Evolutionary conservation across 2,888 invertebrate species (phyloP), one percentile per base, ranked within the genome.

Genomic region (Eumacrocentrus americanus): DNA sequence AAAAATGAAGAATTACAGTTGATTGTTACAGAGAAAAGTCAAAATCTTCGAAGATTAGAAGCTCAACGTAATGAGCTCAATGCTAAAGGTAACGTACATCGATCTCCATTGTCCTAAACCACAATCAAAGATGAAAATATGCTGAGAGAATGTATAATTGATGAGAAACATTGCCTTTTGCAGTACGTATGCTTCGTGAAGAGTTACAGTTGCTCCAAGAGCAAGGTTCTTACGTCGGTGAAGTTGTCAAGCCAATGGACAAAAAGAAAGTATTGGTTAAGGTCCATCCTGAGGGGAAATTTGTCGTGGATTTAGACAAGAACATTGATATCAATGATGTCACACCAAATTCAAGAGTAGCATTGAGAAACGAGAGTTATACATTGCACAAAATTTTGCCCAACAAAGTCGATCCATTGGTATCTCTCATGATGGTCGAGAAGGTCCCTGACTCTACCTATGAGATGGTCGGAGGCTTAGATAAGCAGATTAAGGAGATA

Each of bases 381-480:
- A 97, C 97, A 0, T 85, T 99, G 38, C 99, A 99, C 81, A 99
- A 99, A 84, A 97, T 99, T 70, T 84, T 99, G 20, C 99, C 99
- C 0, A 99, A 98, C 82, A 99, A 99, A 85, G 97, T 99, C 1
- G 99, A 99, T 84, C 99, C 99, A 0, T 84, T 99, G 60, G 99
- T 99, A 0, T 98, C 98, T 0, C 88, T 99, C 63, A 99, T 99
- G 99, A 99, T 99, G 99, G 99, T 99, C 0, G 99, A 99, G 81
- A 99, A 99, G 82, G 99, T 99, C 1, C 99, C 99, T 0, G 99
- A 99, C 81, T 98, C 98, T 0, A 99, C 99, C 0, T 99, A 99
- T 78, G 99, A 99, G 84, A 99, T 99, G 98, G 98, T 99, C 18
- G 99, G 99, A 69, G 99, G 99, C 58, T 84, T 99, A 65, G 98